Percentiles rank a stretch among this genome's conserved stretches.
Evolutionary conservation across 2,113 vertebrate genomes (phyloP).

Genomic region (Anser cygnoides): DNA sequence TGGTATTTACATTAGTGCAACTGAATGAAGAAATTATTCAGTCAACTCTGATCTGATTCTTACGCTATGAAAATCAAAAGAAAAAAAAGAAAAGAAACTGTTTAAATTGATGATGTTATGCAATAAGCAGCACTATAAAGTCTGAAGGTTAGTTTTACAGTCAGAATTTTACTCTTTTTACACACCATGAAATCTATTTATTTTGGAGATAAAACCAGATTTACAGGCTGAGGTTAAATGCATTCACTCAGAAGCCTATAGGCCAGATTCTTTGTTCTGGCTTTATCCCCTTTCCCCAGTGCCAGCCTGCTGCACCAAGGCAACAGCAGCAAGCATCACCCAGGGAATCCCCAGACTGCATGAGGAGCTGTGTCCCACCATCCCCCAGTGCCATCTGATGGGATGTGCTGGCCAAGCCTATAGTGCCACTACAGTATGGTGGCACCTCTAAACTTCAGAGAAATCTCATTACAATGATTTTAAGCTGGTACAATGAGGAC

Average conservation of each 20-base stretch:
- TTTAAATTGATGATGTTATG: not conserved
- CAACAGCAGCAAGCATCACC: accelerated
- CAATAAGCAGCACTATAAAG: not conserved
- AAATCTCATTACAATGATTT: not conserved
- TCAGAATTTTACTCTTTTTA: not conserved
- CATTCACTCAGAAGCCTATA: not conserved
- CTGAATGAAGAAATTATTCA: not conserved
- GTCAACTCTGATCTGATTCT: not conserved
- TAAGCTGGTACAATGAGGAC: accelerated
- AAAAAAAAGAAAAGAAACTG: not conserved
- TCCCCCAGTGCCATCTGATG: accelerated
- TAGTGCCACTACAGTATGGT: accelerated
- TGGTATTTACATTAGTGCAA: not conserved
- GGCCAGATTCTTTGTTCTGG: not conserved
- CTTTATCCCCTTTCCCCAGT: accelerated
- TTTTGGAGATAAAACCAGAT: not conserved
- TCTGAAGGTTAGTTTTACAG: not conserved
- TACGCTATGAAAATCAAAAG: not conserved
- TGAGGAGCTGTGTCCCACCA: accelerated
- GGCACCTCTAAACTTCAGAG: not conserved
- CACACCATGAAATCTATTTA: not conserved
- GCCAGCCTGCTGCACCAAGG: accelerated
- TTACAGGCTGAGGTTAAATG: not conserved
- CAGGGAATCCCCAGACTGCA: accelerated
- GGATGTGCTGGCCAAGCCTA: not conserved